Evolutionary conservation across 2,113 vertebrate genomes (phyloP), one percentile per base, ranked within the genome.

Genomic region (Pholis gunnellus): DNA sequence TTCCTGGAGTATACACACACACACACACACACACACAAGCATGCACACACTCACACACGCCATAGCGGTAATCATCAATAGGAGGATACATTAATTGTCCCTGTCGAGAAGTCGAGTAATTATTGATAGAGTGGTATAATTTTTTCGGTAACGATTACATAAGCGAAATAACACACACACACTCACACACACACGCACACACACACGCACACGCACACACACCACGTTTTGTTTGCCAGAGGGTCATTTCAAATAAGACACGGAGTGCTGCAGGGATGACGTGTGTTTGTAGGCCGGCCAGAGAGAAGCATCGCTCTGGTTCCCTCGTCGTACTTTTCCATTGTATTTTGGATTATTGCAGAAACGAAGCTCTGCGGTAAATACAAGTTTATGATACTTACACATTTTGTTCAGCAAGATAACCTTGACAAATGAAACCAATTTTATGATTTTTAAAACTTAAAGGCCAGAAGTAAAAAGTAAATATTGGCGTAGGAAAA

Each of bases 1-100:
- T 93, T 94, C 86, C 85, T 89, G 90, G 90, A 79, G 10, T 68
- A 61, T 14, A 73, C 63, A 44, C 71, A 84, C 68, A 50, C 64
- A 52, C 57, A 65, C 56, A 65, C 63, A 74, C 60, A 68, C 63
- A 46, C 79, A 72, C 74, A 85, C 65, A 68, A 34, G 61, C 73
- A 78, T 60, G 81, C 71, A 85, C 75, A 70, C 31, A 36, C 36
- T 60, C 64, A 72, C 61, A 77, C 75, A 79, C 63, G 80, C 50
- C 72, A 75, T 4, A 29, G 7, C n/a, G 44, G 18, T 67, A 31
- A 69, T 68, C 56, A 80, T 17, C 59, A 44, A 36, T 63, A 61
- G 22, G 15, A 46, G 22, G 22, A 63, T 60, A 46, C n/a, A 42
- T 61, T 42, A 68, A 60, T 50, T 54, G 76, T 57, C 52, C 27